Evolutionary conservation across 2,113 vertebrate species (phyloP).

Genomic region (Dipodomys merriami): DNA sequence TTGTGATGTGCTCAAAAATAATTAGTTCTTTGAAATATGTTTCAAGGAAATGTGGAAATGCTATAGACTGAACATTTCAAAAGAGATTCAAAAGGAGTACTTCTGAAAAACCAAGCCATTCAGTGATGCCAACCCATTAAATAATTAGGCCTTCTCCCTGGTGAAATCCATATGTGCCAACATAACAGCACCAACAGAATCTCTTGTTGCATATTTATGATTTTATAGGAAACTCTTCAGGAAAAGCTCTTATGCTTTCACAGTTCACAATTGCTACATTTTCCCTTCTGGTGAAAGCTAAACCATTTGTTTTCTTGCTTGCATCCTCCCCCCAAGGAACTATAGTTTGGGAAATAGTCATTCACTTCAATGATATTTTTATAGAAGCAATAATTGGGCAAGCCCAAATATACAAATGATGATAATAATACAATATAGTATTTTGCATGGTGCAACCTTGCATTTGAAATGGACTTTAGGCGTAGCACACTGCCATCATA

Average conservation of each 20-base stretch:
- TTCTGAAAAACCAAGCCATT: slow-evolving; percentile 34
- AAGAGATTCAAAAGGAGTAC: slow-evolving; percentile 23
- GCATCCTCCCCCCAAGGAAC: neutral
- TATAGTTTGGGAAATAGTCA: neutral
- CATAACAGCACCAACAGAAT: neutral
- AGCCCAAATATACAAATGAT: neutral
- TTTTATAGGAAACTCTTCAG: slow-evolving; percentile 34
- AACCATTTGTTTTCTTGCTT: neutral
- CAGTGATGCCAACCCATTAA: neutral
- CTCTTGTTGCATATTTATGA: slow-evolving; percentile 27
- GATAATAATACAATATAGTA: neutral
- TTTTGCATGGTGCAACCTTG: too few species aligned
- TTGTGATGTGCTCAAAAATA: slow-evolving; percentile 29
- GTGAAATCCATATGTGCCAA: neutral
- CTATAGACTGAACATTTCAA: neutral
- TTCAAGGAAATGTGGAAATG: slow-evolving; percentile 41
- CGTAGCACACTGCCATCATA: neutral
- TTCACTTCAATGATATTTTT: neutral
- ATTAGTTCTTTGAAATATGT: slow-evolving; percentile 57
- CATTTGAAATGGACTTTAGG: too few species aligned
- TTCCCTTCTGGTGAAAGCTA: neutral
- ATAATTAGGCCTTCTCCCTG: neutral
- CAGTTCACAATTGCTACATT: neutral
- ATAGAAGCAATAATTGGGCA: slow-evolving; percentile 1
- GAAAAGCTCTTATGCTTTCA: slow-evolving; percentile 17